A percentile compares a stretch with the other conserved stretches of the same genome.
Conservation (phyloP, 2,888 invertebrate genomes). For the Eutolmus rufibarbis region DNA sequence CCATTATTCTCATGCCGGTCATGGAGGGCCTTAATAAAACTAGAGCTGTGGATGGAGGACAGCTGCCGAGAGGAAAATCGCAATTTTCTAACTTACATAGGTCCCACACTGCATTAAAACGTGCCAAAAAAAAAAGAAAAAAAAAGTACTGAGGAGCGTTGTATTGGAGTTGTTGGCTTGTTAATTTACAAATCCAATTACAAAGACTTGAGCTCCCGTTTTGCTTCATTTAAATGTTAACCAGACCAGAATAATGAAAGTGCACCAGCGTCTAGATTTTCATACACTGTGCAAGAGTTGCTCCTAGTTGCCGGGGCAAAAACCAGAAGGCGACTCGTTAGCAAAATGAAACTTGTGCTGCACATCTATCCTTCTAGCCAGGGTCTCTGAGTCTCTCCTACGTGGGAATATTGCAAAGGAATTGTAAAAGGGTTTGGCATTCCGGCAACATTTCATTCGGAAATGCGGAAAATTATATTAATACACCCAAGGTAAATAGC, state of each 20-base stretch:
- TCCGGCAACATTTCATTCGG: conserved; percentile 20
- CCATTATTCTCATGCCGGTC: background rate
- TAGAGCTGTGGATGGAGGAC: background rate
- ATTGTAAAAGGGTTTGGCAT: conserved; percentile 30
- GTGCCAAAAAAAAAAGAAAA: conserved; percentile 9
- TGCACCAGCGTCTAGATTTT: conserved; percentile 8
- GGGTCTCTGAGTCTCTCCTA: background rate
- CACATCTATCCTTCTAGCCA: conserved; percentile 17
- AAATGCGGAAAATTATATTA: conserved; percentile 35
- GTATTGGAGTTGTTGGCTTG: conserved; percentile 37
- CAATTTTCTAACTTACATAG: conserved; percentile 12
- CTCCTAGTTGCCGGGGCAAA: conserved; percentile 28
- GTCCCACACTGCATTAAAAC: conserved; percentile 26
- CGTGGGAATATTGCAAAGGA: conserved; percentile 28
- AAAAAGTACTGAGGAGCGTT: conserved; percentile 9
- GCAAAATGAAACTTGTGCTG: conserved; percentile 39
- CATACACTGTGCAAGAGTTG: background rate
- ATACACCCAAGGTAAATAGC: conserved; percentile 13
- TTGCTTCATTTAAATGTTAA: conserved; percentile 43
- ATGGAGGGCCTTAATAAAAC: background rate
- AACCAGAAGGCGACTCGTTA: conserved; percentile 39
- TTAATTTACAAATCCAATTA: conserved; percentile 44
- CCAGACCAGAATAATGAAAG: conserved; percentile 44
- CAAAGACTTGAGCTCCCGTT: conserved; percentile 39
- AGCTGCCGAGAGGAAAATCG: background rate